These are phyloP conservation scores for Scomber colias DNA, from an alignment of 2,113 vertebrate genomes.

Conservation along the genomic window DNA sequence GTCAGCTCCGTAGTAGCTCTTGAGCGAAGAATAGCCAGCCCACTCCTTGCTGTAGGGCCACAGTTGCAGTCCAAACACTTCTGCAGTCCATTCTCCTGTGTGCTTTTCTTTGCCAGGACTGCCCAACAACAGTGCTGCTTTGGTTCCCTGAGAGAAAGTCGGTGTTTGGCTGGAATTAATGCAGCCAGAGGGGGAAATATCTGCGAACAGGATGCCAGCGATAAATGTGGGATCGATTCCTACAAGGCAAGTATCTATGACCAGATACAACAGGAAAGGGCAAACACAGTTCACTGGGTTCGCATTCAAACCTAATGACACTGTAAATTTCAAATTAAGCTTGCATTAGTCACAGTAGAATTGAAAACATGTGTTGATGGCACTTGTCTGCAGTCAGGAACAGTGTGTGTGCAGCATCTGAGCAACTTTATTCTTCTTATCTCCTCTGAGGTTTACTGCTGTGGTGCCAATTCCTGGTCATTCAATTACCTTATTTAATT, in stretches of 20 bases:
- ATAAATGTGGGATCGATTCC: slow-evolving; percentile 85
- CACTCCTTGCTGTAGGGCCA: slow-evolving; percentile 21
- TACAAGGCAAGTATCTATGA: slow-evolving; percentile 87
- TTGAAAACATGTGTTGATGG: slow-evolving; percentile 31
- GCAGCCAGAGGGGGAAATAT: slow-evolving; percentile 87
- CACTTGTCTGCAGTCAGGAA: neutral
- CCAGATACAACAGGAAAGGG: slow-evolving; percentile 27
- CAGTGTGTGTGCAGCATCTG: slow-evolving; percentile 1
- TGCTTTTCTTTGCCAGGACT: slow-evolving; percentile 82
- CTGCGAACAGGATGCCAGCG: slow-evolving; percentile 82
- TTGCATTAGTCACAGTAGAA: slow-evolving; percentile 29
- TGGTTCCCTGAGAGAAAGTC: slow-evolving; percentile 87
- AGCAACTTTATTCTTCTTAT: slow-evolving; percentile 17
- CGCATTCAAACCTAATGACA: slow-evolving; percentile 33
- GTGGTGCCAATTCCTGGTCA: slow-evolving; percentile 47
- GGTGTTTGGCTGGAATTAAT: slow-evolving; percentile 89
- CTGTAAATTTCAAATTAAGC: slow-evolving; percentile 34
- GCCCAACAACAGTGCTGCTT: slow-evolving; percentile 92
- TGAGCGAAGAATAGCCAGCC: slow-evolving; percentile 21
- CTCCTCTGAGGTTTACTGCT: slow-evolving; percentile 30
- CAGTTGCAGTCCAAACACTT: slow-evolving; percentile 51
- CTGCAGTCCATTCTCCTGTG: slow-evolving; percentile 28
- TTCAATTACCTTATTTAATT: slow-evolving; percentile 70
- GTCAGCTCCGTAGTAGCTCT: slow-evolving; percentile 22
- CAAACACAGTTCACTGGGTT: slow-evolving; percentile 46